Conservation (phyloP, 2,113 vertebrate genomes). For the Microtus ochrogaster region DNA sequence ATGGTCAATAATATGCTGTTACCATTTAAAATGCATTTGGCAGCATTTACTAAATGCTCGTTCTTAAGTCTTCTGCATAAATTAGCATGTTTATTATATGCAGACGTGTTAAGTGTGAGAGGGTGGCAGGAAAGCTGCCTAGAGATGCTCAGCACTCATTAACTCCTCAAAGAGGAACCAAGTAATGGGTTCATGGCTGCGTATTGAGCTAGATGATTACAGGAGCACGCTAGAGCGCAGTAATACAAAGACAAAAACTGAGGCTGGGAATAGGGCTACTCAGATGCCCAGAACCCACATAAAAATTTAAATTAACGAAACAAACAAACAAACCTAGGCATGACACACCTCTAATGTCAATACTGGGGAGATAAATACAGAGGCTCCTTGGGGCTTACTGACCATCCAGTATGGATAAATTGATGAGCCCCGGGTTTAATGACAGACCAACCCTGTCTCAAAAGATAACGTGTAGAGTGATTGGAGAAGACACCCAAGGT, state of each 20-base stretch:
- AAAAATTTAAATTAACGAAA: background rate
- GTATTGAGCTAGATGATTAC: background rate
- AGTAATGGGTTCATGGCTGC: background rate
- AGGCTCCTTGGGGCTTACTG: background rate
- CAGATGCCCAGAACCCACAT: background rate
- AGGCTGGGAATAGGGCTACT: background rate
- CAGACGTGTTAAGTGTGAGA: background rate
- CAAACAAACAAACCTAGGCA: background rate
- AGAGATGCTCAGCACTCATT: background rate
- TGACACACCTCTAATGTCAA: background rate
- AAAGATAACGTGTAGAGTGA: background rate
- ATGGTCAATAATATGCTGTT: background rate
- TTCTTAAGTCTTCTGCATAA: too few species aligned
- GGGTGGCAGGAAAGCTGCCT: background rate
- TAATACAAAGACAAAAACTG: background rate
- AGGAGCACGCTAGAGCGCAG: background rate
- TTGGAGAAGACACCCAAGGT: background rate
- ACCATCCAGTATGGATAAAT: too few species aligned
- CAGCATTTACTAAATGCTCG: background rate
- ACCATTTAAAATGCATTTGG: background rate
- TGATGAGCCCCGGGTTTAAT: background rate
- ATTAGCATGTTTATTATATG: background rate
- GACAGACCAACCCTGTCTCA: background rate
- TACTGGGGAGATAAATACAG: background rate
- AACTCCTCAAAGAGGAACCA: background rate